A percentile compares a stretch with the other conserved stretches of the same genome.
Evolutionary conservation across 2,888 invertebrate genomes (phyloP).

Genomic region (Papilio demoleus): DNA sequence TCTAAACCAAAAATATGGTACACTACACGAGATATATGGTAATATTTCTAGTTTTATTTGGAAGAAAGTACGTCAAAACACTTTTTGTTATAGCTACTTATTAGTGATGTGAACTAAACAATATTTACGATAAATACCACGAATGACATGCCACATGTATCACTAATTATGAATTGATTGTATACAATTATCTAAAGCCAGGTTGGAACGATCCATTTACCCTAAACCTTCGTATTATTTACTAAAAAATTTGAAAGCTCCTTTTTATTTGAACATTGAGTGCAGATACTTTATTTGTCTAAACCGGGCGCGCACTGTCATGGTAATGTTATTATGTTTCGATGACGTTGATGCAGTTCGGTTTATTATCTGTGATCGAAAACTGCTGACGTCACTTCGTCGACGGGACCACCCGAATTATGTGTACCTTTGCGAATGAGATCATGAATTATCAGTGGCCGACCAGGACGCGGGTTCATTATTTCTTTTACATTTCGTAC

Average conservation of each 20-base stretch:
- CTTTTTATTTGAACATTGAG: conserved; percentile 84
- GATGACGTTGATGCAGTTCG: conserved; percentile 49
- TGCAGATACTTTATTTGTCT: conserved; percentile 82
- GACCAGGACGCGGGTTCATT: conserved; percentile 38
- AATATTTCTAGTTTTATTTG: conserved; percentile 54
- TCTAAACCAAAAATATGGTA: conserved; percentile 36
- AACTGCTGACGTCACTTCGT: conserved; percentile 53
- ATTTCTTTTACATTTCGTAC: conserved; percentile 2
- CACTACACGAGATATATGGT: conserved; percentile 50
- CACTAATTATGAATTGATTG: conserved; percentile 69
- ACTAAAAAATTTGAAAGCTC: conserved; percentile 82
- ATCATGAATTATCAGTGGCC: conserved; percentile 48
- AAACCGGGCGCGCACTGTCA: conserved; percentile 79
- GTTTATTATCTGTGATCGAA: conserved; percentile 52
- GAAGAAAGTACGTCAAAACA: conserved; percentile 57
- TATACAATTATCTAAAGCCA: conserved; percentile 83
- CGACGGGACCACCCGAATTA: conserved; percentile 52
- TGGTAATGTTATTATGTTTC: conserved; percentile 48
- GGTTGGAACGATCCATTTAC: conserved; percentile 76
- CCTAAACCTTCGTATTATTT: conserved; percentile 77
- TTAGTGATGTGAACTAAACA: conserved; percentile 62
- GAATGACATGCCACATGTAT: conserved; percentile 50
- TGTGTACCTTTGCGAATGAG: conserved; percentile 45
- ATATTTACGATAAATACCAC: conserved; percentile 62
- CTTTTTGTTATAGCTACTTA: conserved; percentile 60